Percentiles rank a stretch among this genome's conserved stretches.
Evolutionary conservation across 2,888 invertebrate species (phyloP).

Genomic region (Acanthoscelides obtectus): DNA sequence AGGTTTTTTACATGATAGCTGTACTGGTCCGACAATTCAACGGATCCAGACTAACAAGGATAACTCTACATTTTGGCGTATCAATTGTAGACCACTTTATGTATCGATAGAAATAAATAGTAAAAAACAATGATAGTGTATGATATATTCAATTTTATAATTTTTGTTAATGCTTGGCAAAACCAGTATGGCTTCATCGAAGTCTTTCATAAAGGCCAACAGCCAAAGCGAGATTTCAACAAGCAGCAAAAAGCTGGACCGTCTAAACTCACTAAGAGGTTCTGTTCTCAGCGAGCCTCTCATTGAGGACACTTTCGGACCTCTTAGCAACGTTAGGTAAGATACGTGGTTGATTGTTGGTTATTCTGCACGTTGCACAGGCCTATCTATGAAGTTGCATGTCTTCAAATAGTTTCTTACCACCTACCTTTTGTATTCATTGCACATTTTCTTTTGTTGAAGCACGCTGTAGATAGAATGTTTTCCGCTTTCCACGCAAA

Average conservation of each 20-base stretch:
- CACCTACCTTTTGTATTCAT: too few relatives aligned
- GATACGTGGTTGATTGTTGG: constrained; percentile 1
- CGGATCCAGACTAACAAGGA: too few relatives aligned
- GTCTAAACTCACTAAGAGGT: constrained; percentile 65
- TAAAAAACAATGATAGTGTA: not conserved
- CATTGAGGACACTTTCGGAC: constrained; percentile 82
- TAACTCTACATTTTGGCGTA: too few relatives aligned
- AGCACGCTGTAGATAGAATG: too few relatives aligned
- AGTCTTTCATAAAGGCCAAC: constrained; percentile 87
- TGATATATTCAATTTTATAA: not conserved
- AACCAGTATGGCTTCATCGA: constrained; percentile 67
- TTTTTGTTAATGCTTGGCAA: not conserved
- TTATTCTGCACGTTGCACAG: not conserved
- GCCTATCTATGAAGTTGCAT: not conserved
- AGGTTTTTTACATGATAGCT: too few relatives aligned
- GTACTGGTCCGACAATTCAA: too few relatives aligned
- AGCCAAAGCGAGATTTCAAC: constrained; percentile 72
- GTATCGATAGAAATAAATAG: too few relatives aligned
- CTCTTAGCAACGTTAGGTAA: constrained; percentile 85
- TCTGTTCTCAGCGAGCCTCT: constrained; percentile 72
- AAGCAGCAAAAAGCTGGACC: constrained; percentile 51
- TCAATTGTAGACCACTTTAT: too few relatives aligned
- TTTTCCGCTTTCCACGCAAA: too few relatives aligned
- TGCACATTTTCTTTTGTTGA: too few relatives aligned
- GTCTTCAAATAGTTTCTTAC: too few relatives aligned